Percentiles rank a stretch among this genome's conserved stretches.
phyloP scores from a whole-genome alignment of 2,797 vertebrate genomes.

The Valencia hispanica region DNA sequence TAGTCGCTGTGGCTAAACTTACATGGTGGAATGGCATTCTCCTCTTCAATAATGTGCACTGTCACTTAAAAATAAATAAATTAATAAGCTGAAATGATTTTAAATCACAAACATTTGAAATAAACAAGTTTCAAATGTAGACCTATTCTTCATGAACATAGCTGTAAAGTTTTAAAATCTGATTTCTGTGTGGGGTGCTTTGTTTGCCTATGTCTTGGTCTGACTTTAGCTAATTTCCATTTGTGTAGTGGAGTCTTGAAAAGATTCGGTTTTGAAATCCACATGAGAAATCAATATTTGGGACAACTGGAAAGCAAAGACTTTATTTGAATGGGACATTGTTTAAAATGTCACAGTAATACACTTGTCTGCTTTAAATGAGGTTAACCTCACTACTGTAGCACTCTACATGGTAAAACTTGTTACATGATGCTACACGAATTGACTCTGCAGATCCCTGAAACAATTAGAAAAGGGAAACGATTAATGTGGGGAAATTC shows the following conservation, averaged over 20 bases:
- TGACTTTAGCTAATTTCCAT: neutral
- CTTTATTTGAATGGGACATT: neutral
- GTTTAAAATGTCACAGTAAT: slow-evolving; percentile 6
- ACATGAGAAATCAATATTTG: neutral
- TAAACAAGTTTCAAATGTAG: neutral
- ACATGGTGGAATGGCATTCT: no score
- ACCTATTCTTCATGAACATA: no score
- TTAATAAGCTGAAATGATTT: neutral
- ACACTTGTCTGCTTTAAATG: slow-evolving; percentile 27
- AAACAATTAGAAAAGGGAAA: slow-evolving; percentile 19
- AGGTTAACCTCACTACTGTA: slow-evolving; percentile 83
- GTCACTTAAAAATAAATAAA: no score
- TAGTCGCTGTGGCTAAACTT: no score
- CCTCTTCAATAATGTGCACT: no score
- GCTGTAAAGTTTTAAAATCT: no score
- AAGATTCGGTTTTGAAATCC: no score
- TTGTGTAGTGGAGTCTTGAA: neutral
- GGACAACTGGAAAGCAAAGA: neutral
- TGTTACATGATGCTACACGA: slow-evolving; percentile 86
- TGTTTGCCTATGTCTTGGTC: neutral
- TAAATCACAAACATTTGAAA: neutral
- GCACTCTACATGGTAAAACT: slow-evolving; percentile 88
- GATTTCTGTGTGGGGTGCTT: no score
- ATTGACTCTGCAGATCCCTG: slow-evolving; percentile 91
- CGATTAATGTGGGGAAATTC: no score